These are phyloP conservation scores for Abscondita cerata DNA, from an alignment of 2,888 invertebrate genomes.

Conservation along the genomic window DNA sequence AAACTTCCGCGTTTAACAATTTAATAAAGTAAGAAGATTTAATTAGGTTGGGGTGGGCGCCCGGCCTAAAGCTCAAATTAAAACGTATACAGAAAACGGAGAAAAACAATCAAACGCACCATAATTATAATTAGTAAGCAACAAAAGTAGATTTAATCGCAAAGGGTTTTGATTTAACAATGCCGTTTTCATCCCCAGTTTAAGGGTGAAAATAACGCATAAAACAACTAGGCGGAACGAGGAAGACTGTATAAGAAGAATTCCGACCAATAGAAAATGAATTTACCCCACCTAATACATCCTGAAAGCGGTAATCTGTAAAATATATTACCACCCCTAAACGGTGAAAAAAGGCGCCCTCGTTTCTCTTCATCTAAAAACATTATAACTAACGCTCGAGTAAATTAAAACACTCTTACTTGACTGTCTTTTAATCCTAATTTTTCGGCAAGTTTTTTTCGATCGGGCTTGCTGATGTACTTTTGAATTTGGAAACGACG, in stretches of 20 bases:
- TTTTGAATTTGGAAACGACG: conserved; percentile 96
- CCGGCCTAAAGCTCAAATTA: conserved; percentile 27
- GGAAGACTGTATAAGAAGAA: conserved; percentile 49
- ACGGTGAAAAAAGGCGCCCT: not conserved
- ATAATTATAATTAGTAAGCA: conserved; percentile 45
- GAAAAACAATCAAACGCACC: conserved; percentile 31
- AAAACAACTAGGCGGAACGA: conserved; percentile 44
- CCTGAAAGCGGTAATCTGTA: conserved; percentile 38
- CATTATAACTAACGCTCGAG: conserved; percentile 39
- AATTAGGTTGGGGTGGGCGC: conserved; percentile 20
- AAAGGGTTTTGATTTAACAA: conserved; percentile 40
- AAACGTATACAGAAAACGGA: conserved; percentile 23
- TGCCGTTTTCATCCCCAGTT: conserved; percentile 39
- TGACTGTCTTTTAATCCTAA: conserved; percentile 96
- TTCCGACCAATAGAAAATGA: conserved; percentile 46
- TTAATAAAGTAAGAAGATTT: conserved; percentile 14
- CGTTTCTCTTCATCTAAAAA: not conserved
- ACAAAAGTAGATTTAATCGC: conserved; percentile 53
- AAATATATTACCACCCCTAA: conserved; percentile 40
- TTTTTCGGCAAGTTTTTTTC: conserved; percentile 96
- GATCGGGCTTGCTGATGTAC: conserved; percentile 97
- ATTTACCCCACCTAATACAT: conserved; percentile 41
- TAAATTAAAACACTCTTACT: conserved; percentile 62
- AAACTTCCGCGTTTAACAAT: conserved; percentile 6
- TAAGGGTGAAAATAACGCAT: conserved; percentile 44